Base-by-base conservation (phyloP, 2,888 invertebrate species). In the Rhimphoctona megacephalus region DNA sequence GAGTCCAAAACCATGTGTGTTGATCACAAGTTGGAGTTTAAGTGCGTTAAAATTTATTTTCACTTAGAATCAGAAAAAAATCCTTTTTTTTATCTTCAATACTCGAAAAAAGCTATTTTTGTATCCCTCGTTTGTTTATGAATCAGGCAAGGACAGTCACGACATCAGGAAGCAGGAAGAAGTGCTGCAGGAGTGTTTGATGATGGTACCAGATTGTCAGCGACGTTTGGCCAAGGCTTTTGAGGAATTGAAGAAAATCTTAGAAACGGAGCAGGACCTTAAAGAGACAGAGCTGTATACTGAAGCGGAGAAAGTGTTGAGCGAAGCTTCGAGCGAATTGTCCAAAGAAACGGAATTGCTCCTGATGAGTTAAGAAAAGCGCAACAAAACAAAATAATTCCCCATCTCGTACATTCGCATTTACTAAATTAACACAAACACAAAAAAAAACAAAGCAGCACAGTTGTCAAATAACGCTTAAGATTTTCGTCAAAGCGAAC, bases 131-230 rank as follows among this genome's bases (percentile, higher is more conserved):
- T 49, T 49, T 49, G 19, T 36, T 66, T 8, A 17, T n/a, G 2
- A 39, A 9, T 39, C 87, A 93, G 97, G 97, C 0, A 96, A 96
- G 90, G 98, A 98, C 95, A 97, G 97, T 90, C 97, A 97, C 93
- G 96, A 97, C 66, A 95, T 98, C 83, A 95, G 96, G 77, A 98
- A 98, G 92, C 98, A 98, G 94, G 97, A 97, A 92, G 98, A 98
- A 95, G 98, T 98, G 0, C 95, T 98, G 61, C 97, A 97, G 91
- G 99, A 99, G 94, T 97, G 97, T 19, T 95, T 97, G 91, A 98
- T 98, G 97, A 98, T 99, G 98, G 96, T 99, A 85, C 98, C 98
- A 2, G 98, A 99, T 92, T 97, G 98, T 91, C 97, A 97, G 91
- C 96, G 98, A 90, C 96, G 98, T 95, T 95, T 96, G 87, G 95